A percentile compares a stretch with the other conserved stretches of the same genome.
phyloP scores from a whole-genome alignment of 2,888 invertebrate species.

The Parthenolecanium corni region DNA sequence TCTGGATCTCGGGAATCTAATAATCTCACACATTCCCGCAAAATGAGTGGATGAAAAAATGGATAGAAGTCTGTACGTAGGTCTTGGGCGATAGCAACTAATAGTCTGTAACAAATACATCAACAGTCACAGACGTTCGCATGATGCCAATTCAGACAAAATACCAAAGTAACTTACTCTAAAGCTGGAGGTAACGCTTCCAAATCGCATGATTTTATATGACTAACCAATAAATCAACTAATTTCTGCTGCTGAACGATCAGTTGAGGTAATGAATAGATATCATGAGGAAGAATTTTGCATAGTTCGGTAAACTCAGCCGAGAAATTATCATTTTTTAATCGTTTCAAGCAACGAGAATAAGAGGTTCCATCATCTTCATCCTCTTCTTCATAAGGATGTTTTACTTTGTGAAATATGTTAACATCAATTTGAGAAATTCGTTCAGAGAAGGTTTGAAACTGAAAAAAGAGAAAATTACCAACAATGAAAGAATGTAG shows the following conservation, averaged over 20 bases:
- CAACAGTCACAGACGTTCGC: background rate
- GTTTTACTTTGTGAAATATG: constrained; percentile 71
- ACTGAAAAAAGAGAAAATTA: constrained; percentile 46
- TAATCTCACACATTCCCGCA: constrained; percentile 58
- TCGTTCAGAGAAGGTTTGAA: constrained; percentile 75
- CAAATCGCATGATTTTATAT: constrained; percentile 58
- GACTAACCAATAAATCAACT: constrained; percentile 56
- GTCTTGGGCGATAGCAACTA: constrained; percentile 76
- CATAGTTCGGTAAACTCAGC: constrained; percentile 67
- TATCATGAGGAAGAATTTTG: constrained; percentile 58
- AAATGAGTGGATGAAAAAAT: constrained; percentile 60
- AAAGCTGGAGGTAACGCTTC: constrained; percentile 68
- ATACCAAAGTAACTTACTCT: constrained; percentile 53
- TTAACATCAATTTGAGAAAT: constrained; percentile 76
- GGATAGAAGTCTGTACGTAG: constrained; percentile 81
- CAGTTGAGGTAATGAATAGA: constrained; percentile 69
- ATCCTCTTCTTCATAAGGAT: constrained; percentile 55
- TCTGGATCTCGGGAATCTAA: constrained; percentile 68
- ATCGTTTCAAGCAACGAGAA: constrained; percentile 70
- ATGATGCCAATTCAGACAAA: background rate
- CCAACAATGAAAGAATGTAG: background rate
- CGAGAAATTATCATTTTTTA: constrained; percentile 77
- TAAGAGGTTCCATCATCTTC: constrained; percentile 65
- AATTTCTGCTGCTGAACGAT: constrained; percentile 68
- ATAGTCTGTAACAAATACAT: constrained; percentile 46